Base-by-base conservation (phyloP, 1,140 invertebrate species). In the Zaprionus camerounensis region DNA sequence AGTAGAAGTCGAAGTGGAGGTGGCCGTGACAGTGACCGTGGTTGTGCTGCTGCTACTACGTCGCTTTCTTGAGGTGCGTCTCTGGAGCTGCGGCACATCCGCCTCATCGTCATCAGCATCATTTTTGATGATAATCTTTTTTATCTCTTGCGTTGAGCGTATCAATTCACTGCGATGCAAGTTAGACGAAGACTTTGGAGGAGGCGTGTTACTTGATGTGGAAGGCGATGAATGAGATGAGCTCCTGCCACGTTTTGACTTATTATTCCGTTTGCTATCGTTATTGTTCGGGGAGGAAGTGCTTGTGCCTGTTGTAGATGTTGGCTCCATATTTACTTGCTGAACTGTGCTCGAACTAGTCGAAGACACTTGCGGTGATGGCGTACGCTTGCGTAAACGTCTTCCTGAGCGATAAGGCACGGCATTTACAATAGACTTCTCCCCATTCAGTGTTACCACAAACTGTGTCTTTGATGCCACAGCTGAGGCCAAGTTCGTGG, bases 371-470 rank as follows among this genome's bases (percentile, higher is more conserved):
- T 91, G 91, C 5, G 86, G 86, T 3, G 91, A 85, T 22, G 72
- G 58, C 9, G 68, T 73, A 17, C 78, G 80, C 38, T 74, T 61
- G 3, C 67, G 79, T 36, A 62, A 56, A 66, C 79, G 64, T 28
- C 74, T 74, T 3, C 46, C 46, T 13, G 46, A 51, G 7, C 82
- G 78, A 65, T 56, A 82, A 15, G 58, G 46, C 44, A 44, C 41
- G 2, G 5, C 58, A 36, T 74, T 67, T 12, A 61, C 72, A 11
- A 72, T 13, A 13, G 78, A 74, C 31, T 81, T 71, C 9, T 91
- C 78, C 44, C 95, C 95, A 79, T 96, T 95, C 81, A 96, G 92
- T 15, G 95, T 96, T 1, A 96, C 95, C 68, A 96, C 95, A 91
- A 96, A 95, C 81, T 95, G 94, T 11, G 91, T 92, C 57, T 92